Evolutionary conservation across 2,888 invertebrate species (phyloP).

Genomic region (Nymphalis c-album): DNA sequence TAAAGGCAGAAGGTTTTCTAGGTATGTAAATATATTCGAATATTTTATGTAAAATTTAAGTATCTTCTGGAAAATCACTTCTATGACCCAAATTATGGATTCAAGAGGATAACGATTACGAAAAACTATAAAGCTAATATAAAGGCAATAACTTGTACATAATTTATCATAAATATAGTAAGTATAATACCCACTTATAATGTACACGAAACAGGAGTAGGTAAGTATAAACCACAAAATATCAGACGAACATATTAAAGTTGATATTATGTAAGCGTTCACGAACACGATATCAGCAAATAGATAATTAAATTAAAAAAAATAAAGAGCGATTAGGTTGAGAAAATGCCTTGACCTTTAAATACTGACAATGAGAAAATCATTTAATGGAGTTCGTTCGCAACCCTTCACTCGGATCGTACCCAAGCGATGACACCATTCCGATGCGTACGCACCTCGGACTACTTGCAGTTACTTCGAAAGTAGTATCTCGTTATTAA

Average conservation of each 20-base stretch:
- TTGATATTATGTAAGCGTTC: not conserved
- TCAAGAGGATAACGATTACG: too few species aligned
- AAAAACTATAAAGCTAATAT: too few species aligned
- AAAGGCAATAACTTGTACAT: too few species aligned
- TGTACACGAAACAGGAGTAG: not conserved
- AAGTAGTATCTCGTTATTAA: not conserved
- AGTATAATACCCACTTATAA: too few species aligned
- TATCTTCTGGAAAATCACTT: not conserved
- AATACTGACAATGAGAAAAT: slow-evolving; percentile 64
- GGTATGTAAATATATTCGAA: slow-evolving; percentile 6
- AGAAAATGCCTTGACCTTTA: slow-evolving; percentile 62
- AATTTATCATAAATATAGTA: too few species aligned
- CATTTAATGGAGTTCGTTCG: slow-evolving; percentile 49
- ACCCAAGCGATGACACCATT: slow-evolving; percentile 57
- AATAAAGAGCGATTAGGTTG: slow-evolving; percentile 31
- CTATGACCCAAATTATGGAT: too few species aligned
- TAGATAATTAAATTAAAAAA: slow-evolving; percentile 40
- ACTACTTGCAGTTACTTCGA: slow-evolving; percentile 11
- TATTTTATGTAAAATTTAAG: not conserved
- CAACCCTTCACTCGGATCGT: slow-evolving; percentile 65
- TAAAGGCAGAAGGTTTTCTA: slow-evolving; percentile 16
- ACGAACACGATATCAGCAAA: slow-evolving; percentile 6
- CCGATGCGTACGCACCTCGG: slow-evolving; percentile 35
- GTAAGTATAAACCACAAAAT: not conserved
- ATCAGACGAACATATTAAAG: not conserved